Evolutionary conservation across 2,113 vertebrate species (phyloP), one percentile per base, ranked within the genome.

Genomic region (Egretta garzetta): DNA sequence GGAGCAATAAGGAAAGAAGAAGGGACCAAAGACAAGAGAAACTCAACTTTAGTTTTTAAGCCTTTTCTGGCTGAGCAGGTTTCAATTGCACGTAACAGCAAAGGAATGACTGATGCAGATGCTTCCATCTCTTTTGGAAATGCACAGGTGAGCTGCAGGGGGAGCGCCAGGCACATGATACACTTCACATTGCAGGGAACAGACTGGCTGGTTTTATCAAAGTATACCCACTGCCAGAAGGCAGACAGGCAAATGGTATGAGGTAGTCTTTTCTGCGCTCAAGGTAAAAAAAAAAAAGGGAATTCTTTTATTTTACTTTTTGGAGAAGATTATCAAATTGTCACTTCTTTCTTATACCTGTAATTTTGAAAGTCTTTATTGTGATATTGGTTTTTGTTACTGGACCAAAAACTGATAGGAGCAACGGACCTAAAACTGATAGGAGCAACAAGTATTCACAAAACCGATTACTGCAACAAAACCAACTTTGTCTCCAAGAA

Each of bases 1-100:
- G 94, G 88, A 91, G 87, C 49, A 14, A 95, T 89, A 73, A 92
- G 63, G 58, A 93, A 91, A 89, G 86, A 92, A 92, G 63, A 95
- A 67, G 33, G 32, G 53, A 58, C 7, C 68, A 85, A 90, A 80
- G 43, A 52, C 19, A 59, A 94, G 77, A 96, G 80, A 84, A 53
- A 32, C 5, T 81, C 75, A 47, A 55, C 86, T 84, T 72, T 19
- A 30, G 9, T 15, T 45, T 72, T 35, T 26, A 80, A 3, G 5
- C 5, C 27, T 95, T 76, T 80, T 66, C 74, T 14, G 32, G 43
- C 60, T 90, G 26, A 3, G 7, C 35, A 64, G 33, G 17, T 49
- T 60, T 88, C 45, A 80, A 3, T 0, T 75, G n/a, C 37, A 20
- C 0, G 0, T 24, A 63, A 81, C 41, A 74, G 72, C 26, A 55